Conservation (phyloP, 2,797 vertebrate species). For the Gymnoscopelus microlampas region DNA sequence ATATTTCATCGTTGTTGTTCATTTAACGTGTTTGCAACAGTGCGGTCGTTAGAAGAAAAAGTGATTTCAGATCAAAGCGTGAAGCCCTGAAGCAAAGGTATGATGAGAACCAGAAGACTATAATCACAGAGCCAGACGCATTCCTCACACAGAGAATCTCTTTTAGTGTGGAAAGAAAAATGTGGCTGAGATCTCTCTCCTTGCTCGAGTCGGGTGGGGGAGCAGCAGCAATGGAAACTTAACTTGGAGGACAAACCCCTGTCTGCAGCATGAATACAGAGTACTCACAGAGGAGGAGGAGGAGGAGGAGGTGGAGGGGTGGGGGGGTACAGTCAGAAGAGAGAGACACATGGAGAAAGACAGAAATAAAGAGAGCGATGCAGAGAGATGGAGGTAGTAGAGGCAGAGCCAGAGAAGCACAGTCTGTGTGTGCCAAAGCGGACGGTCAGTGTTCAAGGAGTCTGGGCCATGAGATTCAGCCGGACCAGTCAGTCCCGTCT, state of each 20-base stretch:
- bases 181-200: slow-evolving; percentile 49
- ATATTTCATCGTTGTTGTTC: slow-evolving; percentile 14
- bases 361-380: slow-evolving; percentile 3
- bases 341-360: neutral
- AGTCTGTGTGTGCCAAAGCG: slow-evolving; percentile 45
- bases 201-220: slow-evolving; percentile 68
- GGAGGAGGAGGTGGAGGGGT: slow-evolving; percentile 47
- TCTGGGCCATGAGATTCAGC: slow-evolving; percentile 77
- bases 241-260: slow-evolving; percentile 75
- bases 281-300: slow-evolving; percentile 61
- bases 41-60: slow-evolving; percentile 8
- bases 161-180: slow-evolving; percentile 42
- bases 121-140: slow-evolving; percentile 57
- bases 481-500: slow-evolving; percentile 58
- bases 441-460: slow-evolving; percentile 75
- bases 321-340: neutral
- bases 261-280: slow-evolving; percentile 70
- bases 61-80: slow-evolving; percentile 32
- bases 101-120: slow-evolving; percentile 63
- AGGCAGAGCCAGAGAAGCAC: neutral
- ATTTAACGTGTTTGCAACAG: slow-evolving; percentile 31
- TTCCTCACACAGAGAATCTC: slow-evolving; percentile 61
- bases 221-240: slow-evolving; percentile 83
- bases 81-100: slow-evolving; percentile 32
- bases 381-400: too few relatives aligned